Evolutionary conservation across 1,140 invertebrate species (phyloP).

Genomic region (Brachystomella parvula): DNA sequence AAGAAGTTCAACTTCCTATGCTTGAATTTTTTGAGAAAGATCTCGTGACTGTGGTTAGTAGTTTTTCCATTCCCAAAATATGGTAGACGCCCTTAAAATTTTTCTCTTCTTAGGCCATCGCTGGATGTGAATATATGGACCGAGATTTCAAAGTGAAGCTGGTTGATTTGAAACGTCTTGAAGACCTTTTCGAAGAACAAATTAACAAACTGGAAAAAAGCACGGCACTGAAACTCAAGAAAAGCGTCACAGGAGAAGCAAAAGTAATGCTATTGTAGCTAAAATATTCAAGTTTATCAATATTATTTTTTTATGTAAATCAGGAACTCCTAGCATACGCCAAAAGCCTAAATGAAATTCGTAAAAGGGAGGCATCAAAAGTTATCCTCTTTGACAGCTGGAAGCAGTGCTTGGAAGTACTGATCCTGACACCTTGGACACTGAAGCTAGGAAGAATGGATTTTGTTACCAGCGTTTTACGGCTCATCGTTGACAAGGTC

Average conservation of each 20-base stretch:
- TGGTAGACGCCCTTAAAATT: too few relatives aligned
- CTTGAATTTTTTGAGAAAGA: constrained; percentile 29
- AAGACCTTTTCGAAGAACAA: constrained; percentile 21
- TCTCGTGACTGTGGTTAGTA: neutral
- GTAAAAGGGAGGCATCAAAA: constrained; percentile 25
- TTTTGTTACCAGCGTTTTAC: constrained; percentile 21
- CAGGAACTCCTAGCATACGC: constrained; percentile 28
- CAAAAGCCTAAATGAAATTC: constrained; percentile 14
- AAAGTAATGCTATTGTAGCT: constrained; percentile 23
- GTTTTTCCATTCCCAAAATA: neutral
- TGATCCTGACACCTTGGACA: constrained; percentile 13
- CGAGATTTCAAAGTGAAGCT: constrained; percentile 21
- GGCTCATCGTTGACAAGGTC: constrained; percentile 25
- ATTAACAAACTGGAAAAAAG: constrained; percentile 29
- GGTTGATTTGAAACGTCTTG: constrained; percentile 21
- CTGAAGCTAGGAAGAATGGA: constrained; percentile 16
- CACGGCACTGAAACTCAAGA: constrained; percentile 10
- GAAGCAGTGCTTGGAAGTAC: constrained; percentile 35
- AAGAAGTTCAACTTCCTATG: constrained; percentile 15
- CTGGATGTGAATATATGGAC: constrained; percentile 27
- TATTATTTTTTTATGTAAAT: neutral
- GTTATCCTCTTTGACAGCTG: constrained; percentile 32
- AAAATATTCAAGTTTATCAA: constrained; percentile 1
- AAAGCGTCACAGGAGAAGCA: constrained; percentile 29
- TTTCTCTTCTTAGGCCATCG: constrained; percentile 21